Percentiles rank a stretch among this genome's conserved stretches.
Evolutionary conservation across 2,888 invertebrate genomes (phyloP).

Genomic region (Poecilobothrus nobilitatus): DNA sequence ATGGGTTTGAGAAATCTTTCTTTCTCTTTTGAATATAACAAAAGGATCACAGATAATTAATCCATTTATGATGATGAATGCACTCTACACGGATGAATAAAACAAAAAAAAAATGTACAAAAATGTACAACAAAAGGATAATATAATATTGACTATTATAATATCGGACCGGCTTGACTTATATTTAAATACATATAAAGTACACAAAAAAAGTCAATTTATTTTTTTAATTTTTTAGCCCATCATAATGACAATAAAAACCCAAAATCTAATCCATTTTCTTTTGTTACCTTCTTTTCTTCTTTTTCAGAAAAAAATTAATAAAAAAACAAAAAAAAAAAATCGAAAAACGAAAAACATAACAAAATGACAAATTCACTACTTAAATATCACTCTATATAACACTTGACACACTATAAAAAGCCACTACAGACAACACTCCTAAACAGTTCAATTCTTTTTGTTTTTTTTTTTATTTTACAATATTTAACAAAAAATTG

Average conservation of each 20-base stretch:
- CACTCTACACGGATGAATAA: background rate
- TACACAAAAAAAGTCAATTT: background rate
- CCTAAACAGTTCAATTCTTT: no score
- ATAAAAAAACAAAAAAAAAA: no score
- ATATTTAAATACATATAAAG: no score
- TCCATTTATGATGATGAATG: constrained; percentile 4
- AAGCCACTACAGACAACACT: background rate
- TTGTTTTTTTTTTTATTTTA: no score
- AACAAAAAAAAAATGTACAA: no score
- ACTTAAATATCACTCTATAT: background rate
- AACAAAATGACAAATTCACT: background rate
- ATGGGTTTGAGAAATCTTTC: no score
- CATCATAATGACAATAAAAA: constrained; percentile 6
- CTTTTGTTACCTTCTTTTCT: background rate
- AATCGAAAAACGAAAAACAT: no score
- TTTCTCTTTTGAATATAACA: background rate
- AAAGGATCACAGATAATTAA: constrained; percentile 6
- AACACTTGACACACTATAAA: background rate
- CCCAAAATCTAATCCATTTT: background rate
- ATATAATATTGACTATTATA: no score
- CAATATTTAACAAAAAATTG: no score
- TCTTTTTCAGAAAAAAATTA: background rate
- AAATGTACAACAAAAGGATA: no score
- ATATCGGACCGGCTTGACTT: background rate
- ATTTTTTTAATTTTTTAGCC: background rate